A percentile compares a stretch with the other conserved stretches of the same genome.
These are phyloP conservation scores for Fulica atra DNA, from an alignment of 2,113 vertebrate genomes.

Conservation along the genomic window DNA sequence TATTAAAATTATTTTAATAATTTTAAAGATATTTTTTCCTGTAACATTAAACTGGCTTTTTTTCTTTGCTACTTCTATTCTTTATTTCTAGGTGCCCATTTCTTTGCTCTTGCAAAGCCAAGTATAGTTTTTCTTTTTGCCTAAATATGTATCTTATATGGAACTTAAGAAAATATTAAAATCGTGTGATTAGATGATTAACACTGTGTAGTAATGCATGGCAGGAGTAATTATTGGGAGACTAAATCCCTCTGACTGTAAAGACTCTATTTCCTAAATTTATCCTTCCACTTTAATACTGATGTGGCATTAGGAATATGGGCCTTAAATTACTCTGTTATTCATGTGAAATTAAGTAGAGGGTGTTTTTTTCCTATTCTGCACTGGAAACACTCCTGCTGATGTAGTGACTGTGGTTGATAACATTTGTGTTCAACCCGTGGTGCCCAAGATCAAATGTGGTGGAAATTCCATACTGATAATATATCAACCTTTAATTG, in stretches of 20 bases:
- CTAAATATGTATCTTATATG: not conserved
- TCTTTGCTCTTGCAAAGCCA: not conserved
- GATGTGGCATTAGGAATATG: not conserved
- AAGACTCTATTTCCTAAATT: not conserved
- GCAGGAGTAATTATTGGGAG: not conserved
- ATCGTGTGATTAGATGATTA: not conserved
- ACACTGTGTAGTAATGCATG: not conserved
- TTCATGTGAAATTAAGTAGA: not conserved
- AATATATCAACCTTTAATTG: not conserved
- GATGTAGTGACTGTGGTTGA: not conserved
- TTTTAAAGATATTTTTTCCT: not conserved
- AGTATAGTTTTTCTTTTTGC: not conserved
- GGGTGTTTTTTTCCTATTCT: not conserved
- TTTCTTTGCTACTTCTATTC: not conserved
- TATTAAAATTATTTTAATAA: not conserved
- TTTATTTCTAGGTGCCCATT: not conserved
- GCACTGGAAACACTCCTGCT: not conserved
- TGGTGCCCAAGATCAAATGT: not conserved
- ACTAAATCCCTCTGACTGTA: not conserved
- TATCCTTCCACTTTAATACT: not conserved
- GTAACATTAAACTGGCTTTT: fast-evolving
- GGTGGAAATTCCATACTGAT: not conserved
- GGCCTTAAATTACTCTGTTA: not conserved
- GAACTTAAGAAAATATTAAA: not conserved
- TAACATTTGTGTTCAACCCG: not conserved